Evolutionary conservation across 2,797 vertebrate species (phyloP), one percentile per base, ranked within the genome.

Genomic region (Pteropus rufus): DNA sequence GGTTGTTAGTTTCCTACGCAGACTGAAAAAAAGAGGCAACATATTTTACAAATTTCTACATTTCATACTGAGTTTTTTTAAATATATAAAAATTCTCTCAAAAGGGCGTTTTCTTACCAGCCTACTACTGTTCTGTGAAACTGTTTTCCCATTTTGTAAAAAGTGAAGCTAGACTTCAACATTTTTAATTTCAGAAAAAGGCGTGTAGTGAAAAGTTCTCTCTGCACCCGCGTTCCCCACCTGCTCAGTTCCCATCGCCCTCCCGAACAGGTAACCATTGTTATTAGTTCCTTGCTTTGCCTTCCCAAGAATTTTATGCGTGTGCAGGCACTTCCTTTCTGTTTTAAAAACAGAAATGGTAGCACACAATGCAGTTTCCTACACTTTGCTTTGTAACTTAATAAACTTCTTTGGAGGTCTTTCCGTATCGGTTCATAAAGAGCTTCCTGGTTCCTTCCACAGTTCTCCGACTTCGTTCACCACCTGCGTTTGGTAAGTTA

Each of bases 181-280:
- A 26, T 69, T 49, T 10, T 36, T 34, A 90, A 81, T 88, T 46
- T 52, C 46, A 73, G 46, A 73, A 83, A 69, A 67, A 39, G 64
- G 31, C 64, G 58, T 2, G 52, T 4, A 41, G 14, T 39, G 18
- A 56, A 31, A 67, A 26, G 10, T 60, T 69, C 94, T 41, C 76
- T 44, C 4, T 58, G 34, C 31, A 56, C 44, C 36, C 15, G 29
- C 11, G 12, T 18, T 58, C 19, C 60, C 81, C 82, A 58, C 31
- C 64, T n/a, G 62, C 56, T 90, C 39, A 31, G 69, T 52, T 21
- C 69, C 84, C 58, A 15, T 10, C 41, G 23, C 41, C 80, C 67
- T 84, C 75, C 67, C 41, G 19, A 64, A 88, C 84, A 95, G 84
- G 95, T 89, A 39, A 72, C 79, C 67, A 52, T 21, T 72, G 89